phyloP scores from a whole-genome alignment of 2,888 invertebrate genomes.

The Dorcus parallelipipedus region DNA sequence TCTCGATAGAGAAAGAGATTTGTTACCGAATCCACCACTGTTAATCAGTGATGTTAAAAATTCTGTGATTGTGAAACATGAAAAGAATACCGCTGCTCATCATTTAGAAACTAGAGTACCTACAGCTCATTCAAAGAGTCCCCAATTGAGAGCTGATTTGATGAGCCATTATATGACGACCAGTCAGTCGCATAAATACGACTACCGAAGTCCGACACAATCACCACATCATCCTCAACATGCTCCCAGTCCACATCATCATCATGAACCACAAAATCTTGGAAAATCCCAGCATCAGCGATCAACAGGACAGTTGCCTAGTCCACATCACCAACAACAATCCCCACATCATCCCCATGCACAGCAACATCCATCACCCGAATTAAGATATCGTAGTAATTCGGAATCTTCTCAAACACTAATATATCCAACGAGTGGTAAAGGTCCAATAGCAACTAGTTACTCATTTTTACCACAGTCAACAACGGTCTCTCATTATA shows the following conservation, averaged over 20 bases:
- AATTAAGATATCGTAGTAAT: slow-evolving; percentile 41
- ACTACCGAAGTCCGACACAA: slow-evolving; percentile 49
- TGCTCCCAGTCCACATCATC: slow-evolving; percentile 34
- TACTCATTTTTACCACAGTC: slow-evolving; percentile 50
- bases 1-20: slow-evolving; percentile 38
- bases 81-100: slow-evolving; percentile 54
- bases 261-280: slow-evolving; percentile 40
- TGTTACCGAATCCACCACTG: slow-evolving; percentile 64
- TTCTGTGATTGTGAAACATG: slow-evolving; percentile 78
- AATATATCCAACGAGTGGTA: slow-evolving; percentile 37
- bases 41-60: slow-evolving; percentile 67
- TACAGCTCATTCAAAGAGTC: slow-evolving; percentile 57
- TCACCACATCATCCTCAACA: slow-evolving; percentile 48
- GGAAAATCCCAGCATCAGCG: slow-evolving; percentile 37
- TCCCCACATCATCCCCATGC: slow-evolving; percentile 49
- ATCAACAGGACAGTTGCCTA: slow-evolving; percentile 44
- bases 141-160: slow-evolving; percentile 55
- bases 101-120: slow-evolving; percentile 53
- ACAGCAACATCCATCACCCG: slow-evolving; percentile 44
- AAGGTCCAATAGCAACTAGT: slow-evolving; percentile 37
- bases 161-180: slow-evolving; percentile 57
- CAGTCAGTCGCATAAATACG: slow-evolving; percentile 34
- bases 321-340: slow-evolving; percentile 51
- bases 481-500: slow-evolving; percentile 52
- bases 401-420: slow-evolving; percentile 36